Conservation (phyloP, 2,797 vertebrate genomes). For the Nyctibius grandis region DNA sequence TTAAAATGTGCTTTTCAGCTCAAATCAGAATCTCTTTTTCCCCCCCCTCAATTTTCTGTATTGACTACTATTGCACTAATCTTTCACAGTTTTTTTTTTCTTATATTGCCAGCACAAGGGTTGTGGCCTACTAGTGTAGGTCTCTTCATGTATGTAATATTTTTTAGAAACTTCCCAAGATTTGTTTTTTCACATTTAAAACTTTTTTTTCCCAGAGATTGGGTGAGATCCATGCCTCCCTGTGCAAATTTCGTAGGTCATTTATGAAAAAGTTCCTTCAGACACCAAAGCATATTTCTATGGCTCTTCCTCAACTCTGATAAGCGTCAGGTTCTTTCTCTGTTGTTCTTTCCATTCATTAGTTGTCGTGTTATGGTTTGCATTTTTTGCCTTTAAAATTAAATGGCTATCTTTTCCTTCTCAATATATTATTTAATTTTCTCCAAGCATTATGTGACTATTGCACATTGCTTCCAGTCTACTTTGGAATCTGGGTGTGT, state of each 20-base stretch:
- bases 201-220: rapidly evolving
- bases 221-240: not conserved
- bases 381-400: not conserved
- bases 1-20: not conserved
- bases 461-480: not conserved
- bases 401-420: not conserved
- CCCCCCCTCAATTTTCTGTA: not conserved
- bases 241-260: not conserved
- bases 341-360: not conserved
- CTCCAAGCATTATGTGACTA: not conserved
- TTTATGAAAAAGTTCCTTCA: not conserved
- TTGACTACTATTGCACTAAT: not conserved
- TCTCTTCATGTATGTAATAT: not conserved
- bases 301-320: not conserved
- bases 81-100: not conserved
- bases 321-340: not conserved
- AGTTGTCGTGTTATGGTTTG: not conserved
- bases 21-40: not conserved
- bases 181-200: not conserved
- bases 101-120: not conserved
- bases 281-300: not conserved
- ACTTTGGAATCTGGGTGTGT: not conserved
- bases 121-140: not conserved
- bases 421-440: not conserved
- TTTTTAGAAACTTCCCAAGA: not conserved